Evolutionary conservation across 2,888 invertebrate genomes (phyloP).

Genomic region (Ichneumoninae sp.): DNA sequence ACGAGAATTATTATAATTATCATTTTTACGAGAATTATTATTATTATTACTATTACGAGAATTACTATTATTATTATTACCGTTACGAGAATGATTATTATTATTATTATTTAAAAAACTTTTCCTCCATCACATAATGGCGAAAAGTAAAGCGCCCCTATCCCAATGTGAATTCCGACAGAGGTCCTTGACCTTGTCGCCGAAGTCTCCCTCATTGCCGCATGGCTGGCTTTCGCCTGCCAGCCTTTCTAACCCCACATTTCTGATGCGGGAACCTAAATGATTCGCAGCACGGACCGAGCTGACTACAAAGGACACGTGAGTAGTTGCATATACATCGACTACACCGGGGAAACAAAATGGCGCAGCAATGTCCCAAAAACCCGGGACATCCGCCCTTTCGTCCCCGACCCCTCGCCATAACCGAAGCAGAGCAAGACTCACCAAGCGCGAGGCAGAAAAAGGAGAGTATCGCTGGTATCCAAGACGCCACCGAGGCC

Average conservation of each 20-base stretch:
- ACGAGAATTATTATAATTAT: too few species aligned
- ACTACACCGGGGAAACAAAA: too few species aligned
- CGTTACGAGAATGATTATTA: too few species aligned
- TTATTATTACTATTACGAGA: too few species aligned
- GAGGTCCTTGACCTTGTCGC: constrained; percentile 47
- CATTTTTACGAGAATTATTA: too few species aligned
- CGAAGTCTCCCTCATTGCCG: neutral
- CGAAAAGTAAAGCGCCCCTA: constrained; percentile 1
- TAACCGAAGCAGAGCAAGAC: constrained; percentile 68
- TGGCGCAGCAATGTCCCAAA: too few species aligned
- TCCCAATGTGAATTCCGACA: constrained; percentile 3
- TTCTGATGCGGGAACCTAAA: neutral
- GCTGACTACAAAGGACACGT: neutral
- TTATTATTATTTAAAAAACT: too few species aligned
- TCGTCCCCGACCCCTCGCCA: too few species aligned
- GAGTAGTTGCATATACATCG: too few species aligned
- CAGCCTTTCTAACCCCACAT: neutral
- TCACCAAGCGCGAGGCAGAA: constrained; percentile 90
- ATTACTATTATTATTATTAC: too few species aligned
- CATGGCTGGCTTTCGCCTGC: neutral
- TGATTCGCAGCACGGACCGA: neutral
- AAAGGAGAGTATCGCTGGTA: constrained; percentile 91
- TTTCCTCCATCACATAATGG: too few species aligned
- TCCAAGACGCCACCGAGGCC: constrained; percentile 92
- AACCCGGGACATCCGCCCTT: too few species aligned